These are phyloP conservation scores for Phymorhynchus buccinoides DNA, from an alignment of 1,140 invertebrate genomes.

Conservation along the genomic window DNA sequence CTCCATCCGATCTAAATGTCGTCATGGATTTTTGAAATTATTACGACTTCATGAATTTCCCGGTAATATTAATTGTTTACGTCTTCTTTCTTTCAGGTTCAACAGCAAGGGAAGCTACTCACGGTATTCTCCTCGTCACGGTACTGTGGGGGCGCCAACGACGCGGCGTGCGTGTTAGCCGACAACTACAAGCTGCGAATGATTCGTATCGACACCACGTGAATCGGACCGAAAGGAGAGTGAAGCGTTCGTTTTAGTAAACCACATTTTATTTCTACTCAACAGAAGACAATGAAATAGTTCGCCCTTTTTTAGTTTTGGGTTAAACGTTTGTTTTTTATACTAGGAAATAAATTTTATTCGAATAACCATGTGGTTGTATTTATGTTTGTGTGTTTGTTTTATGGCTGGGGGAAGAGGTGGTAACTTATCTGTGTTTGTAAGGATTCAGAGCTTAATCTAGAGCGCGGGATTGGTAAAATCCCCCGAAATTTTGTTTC, in stretches of 20 bases:
- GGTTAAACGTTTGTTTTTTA: no score
- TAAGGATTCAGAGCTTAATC: no score
- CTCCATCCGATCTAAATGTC: not conserved
- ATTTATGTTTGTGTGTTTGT: no score
- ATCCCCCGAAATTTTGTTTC: no score
- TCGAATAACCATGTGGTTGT: no score
- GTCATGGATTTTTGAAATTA: not conserved
- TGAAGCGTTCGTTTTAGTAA: not conserved
- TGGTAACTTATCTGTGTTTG: no score
- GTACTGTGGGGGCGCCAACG: constrained; percentile 80
- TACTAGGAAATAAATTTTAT: no score
- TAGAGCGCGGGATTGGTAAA: no score
- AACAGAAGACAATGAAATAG: no score
- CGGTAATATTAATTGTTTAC: constrained; percentile 4
- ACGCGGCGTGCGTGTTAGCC: constrained; percentile 80
- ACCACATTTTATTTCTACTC: no score
- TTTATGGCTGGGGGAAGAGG: no score
- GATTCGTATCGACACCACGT: constrained; percentile 77
- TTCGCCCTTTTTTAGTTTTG: no score
- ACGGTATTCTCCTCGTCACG: constrained; percentile 82
- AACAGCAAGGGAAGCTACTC: constrained; percentile 79
- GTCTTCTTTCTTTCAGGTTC: constrained; percentile 71
- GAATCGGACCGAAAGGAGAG: constrained; percentile 26
- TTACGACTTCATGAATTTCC: not conserved
- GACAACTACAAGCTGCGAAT: constrained; percentile 76